These are phyloP conservation scores for Theretra japonica DNA, from an alignment of 2,888 invertebrate species.

Conservation along the genomic window DNA sequence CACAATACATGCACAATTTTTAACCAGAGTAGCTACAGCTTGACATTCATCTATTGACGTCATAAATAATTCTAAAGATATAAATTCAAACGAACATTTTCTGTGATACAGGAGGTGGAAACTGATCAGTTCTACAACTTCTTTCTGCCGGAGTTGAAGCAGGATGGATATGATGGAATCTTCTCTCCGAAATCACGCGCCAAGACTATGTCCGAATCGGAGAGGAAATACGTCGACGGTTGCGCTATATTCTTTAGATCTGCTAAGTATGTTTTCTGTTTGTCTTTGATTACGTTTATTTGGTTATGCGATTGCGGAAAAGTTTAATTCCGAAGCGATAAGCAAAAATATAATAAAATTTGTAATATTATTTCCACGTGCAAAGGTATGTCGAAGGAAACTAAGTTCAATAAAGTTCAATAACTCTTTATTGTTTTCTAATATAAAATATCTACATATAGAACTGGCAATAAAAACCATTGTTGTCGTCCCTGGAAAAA, in stretches of 20 bases:
- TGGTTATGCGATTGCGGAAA: neutral
- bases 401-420: too few species aligned
- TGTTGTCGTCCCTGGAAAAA: too few species aligned
- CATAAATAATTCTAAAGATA: neutral
- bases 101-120: slow-evolving; percentile 93
- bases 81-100: slow-evolving; percentile 43
- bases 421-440: too few species aligned
- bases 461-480: too few species aligned
- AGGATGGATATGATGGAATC: slow-evolving; percentile 96
- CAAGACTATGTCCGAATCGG: slow-evolving; percentile 98
- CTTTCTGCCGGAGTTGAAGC: slow-evolving; percentile 97
- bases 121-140: slow-evolving; percentile 99
- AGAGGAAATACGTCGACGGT: slow-evolving; percentile 98
- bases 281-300: neutral
- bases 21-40: slow-evolving; percentile 18
- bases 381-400: too few species aligned
- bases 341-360: too few species aligned
- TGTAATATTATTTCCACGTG: too few species aligned
- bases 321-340: neutral
- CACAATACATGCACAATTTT: slow-evolving; percentile 1
- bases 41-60: slow-evolving; percentile 1
- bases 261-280: slow-evolving; percentile 88
- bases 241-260: slow-evolving; percentile 99
- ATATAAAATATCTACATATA: too few species aligned
- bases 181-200: slow-evolving; percentile 99